Conservation (phyloP, 2,113 vertebrate species). For the Rhea americana region DNA sequence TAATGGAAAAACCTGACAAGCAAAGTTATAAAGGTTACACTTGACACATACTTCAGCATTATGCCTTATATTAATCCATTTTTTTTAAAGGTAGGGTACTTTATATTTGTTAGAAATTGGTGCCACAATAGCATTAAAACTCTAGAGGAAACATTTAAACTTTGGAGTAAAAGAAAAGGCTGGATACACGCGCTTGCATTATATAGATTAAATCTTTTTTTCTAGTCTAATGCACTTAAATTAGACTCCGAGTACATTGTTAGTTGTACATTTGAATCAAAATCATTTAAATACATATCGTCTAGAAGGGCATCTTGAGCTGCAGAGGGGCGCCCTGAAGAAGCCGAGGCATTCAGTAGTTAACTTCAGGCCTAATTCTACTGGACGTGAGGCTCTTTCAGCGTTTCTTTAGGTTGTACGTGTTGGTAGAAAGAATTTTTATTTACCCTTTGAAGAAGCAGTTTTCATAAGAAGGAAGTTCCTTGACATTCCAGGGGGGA, state of each 20-base stretch:
- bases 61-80: conserved; percentile 87
- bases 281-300: not conserved
- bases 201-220: not conserved
- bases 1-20: conserved; percentile 94
- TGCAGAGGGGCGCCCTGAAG: not conserved
- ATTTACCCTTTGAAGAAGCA: not conserved
- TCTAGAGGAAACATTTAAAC: conserved; percentile 77
- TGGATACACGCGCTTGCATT: not conserved
- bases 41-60: conserved; percentile 91
- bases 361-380: not conserved
- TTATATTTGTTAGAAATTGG: conserved; percentile 82
- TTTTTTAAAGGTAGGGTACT: conserved; percentile 81
- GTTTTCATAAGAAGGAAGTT: not conserved
- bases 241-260: not conserved
- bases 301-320: not conserved
- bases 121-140: conserved; percentile 83
- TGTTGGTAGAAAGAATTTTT: not conserved
- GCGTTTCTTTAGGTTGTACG: not conserved
- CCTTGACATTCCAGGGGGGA: not conserved
- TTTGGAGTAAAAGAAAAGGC: conserved; percentile 69
- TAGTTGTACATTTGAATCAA: conserved; percentile 10
- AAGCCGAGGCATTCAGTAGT: not conserved
- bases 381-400: not conserved
- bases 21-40: conserved; percentile 96
- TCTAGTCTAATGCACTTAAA: not conserved